Conservation (phyloP, 92 coral and sea anemone species). For the Zoanthus solanderi region DNA sequence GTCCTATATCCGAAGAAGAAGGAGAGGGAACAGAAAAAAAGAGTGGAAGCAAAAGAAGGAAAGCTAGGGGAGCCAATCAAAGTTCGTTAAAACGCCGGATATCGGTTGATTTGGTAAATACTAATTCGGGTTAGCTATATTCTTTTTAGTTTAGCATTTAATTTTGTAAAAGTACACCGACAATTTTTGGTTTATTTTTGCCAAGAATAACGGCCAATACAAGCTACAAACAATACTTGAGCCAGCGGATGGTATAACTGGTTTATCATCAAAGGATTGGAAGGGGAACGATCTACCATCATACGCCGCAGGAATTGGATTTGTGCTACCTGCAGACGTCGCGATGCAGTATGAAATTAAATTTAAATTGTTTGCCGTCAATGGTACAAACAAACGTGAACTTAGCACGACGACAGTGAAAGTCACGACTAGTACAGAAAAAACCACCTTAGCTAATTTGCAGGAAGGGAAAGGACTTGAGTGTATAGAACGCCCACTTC, state of each 20-base stretch:
- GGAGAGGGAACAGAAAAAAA: too few relatives aligned
- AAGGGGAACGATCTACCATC: not conserved
- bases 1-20: too few relatives aligned
- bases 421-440: conserved; percentile 27
- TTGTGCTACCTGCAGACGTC: conserved; percentile 45
- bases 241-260: conserved; percentile 37
- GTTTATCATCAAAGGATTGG: conserved; percentile 12
- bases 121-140: too few relatives aligned
- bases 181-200: not conserved
- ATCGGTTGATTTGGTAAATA: too few relatives aligned
- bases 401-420: not conserved
- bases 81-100: too few relatives aligned
- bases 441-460: not conserved
- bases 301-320: conserved; percentile 33
- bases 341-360: conserved; percentile 27
- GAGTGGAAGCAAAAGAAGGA: too few relatives aligned
- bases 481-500: conserved; percentile 15
- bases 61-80: too few relatives aligned
- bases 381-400: not conserved
- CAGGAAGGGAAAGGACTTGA: conserved; percentile 35
- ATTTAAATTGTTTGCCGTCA: not conserved
- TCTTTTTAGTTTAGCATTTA: not conserved
- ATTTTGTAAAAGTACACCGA: not conserved
- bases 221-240: conserved; percentile 11
- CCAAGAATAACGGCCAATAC: conserved; percentile 19